phyloP scores from a whole-genome alignment of 2,113 vertebrate genomes.

The Bettongia penicillata region DNA sequence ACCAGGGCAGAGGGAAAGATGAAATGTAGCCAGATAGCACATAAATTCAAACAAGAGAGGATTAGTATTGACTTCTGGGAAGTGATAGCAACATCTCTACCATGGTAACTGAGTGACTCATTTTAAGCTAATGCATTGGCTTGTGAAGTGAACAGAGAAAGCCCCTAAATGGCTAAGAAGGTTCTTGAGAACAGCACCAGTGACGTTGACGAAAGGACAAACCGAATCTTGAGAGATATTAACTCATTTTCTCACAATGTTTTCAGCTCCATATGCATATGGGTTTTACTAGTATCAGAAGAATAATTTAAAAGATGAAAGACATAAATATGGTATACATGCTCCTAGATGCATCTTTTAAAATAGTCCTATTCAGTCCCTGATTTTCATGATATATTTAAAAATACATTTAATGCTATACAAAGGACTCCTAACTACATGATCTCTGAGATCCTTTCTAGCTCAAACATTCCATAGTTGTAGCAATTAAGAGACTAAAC shows the following conservation, averaged over 20 bases:
- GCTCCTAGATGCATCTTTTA: constrained; percentile 9
- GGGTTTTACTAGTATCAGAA: background rate
- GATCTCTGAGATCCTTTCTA: background rate
- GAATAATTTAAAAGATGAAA: constrained; percentile 1
- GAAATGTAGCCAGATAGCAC: background rate
- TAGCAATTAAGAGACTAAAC: background rate
- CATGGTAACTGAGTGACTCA: background rate
- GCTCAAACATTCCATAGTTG: background rate
- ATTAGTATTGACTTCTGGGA: background rate
- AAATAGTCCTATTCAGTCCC: constrained; percentile 11
- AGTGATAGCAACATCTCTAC: background rate
- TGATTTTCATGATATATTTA: background rate
- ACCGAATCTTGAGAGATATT: background rate
- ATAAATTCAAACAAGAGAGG: background rate
- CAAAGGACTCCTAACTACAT: background rate
- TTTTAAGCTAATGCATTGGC: background rate
- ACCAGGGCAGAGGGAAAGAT: background rate
- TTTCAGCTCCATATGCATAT: background rate
- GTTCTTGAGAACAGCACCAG: background rate
- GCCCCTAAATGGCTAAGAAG: background rate
- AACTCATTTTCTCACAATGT: background rate
- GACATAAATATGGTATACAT: background rate
- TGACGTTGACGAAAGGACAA: background rate
- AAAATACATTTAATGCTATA: background rate
- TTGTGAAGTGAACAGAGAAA: background rate